These are phyloP conservation scores for Nycteola revayana DNA, from an alignment of 2,888 invertebrate species.

Conservation along the genomic window DNA sequence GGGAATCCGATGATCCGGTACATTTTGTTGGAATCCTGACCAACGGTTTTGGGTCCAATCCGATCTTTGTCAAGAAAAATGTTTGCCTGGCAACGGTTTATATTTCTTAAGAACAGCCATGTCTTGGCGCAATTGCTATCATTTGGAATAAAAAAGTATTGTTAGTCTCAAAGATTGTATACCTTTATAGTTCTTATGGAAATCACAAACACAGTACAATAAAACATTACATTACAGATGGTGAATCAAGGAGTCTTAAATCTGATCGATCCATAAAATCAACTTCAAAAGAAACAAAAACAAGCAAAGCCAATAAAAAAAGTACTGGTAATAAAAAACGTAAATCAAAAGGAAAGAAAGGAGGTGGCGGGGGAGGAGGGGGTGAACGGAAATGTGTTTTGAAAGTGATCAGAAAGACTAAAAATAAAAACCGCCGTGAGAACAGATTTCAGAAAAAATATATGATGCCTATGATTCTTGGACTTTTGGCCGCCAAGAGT, in stretches of 20 bases:
- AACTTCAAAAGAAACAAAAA: conserved; percentile 9
- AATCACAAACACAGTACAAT: no score
- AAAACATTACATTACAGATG: conserved; percentile 19
- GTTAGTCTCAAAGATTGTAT: no score
- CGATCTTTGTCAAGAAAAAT: no score
- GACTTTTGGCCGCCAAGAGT: conserved; percentile 84
- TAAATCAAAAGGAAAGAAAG: conserved; percentile 49
- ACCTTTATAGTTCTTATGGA: no score
- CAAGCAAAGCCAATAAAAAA: conserved; percentile 21
- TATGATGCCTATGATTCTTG: conserved; percentile 83
- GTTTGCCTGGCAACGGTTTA: no score
- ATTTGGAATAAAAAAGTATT: no score
- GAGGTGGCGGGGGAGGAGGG: not conserved
- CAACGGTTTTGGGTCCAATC: no score
- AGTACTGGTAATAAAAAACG: conserved; percentile 31
- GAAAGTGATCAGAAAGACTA: conserved; percentile 52
- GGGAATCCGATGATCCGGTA: no score
- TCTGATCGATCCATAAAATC: conserved; percentile 8
- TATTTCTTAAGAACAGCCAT: no score
- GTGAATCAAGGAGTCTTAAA: conserved; percentile 16
- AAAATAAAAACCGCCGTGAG: conserved; percentile 37
- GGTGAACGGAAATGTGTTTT: conserved; percentile 57
- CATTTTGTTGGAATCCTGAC: no score
- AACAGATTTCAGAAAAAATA: conserved; percentile 65
- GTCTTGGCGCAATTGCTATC: no score